Percentiles rank a stretch among this genome's conserved stretches.
These are phyloP conservation scores for Scrobipalpa costella DNA, from an alignment of 2,888 invertebrate genomes.

Conservation along the genomic window DNA sequence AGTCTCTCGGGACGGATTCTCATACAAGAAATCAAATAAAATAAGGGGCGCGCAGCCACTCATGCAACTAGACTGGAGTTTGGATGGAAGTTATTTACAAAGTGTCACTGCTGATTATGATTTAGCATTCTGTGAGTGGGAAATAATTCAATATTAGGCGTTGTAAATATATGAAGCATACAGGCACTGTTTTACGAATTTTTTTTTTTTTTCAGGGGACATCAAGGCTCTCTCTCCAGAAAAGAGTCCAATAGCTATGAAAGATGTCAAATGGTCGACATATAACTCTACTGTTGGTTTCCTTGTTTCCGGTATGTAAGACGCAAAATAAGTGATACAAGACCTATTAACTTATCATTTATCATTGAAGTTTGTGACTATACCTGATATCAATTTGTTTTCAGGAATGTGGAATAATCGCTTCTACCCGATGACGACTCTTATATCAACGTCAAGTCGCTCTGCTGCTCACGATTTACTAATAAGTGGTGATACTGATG, in stretches of 20 bases:
- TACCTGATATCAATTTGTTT: constrained; percentile 30
- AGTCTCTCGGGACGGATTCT: constrained; percentile 93
- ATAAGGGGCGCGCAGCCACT: constrained; percentile 92
- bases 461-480: constrained; percentile 92
- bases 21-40: constrained; percentile 94
- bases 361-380: no score
- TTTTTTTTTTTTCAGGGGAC: constrained; percentile 85
- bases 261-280: constrained; percentile 94
- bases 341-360: no score
- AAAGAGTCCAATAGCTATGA: constrained; percentile 93
- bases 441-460: constrained; percentile 90
- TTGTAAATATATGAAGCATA: background rate
- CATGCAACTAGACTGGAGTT: constrained; percentile 94
- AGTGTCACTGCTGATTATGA: constrained; percentile 95
- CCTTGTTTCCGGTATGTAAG: constrained; percentile 87
- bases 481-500: constrained; percentile 93
- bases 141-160: background rate
- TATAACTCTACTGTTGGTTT: constrained; percentile 94
- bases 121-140: constrained; percentile 89
- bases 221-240: constrained; percentile 93
- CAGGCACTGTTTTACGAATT: background rate
- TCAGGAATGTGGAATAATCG: constrained; percentile 94
- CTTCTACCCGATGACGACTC: constrained; percentile 91
- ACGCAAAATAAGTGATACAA: background rate
- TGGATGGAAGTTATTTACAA: constrained; percentile 92